Percentiles rank a stretch among this genome's conserved stretches.
Conservation (phyloP, 2,113 vertebrate genomes). For the Sander lucioperca region DNA sequence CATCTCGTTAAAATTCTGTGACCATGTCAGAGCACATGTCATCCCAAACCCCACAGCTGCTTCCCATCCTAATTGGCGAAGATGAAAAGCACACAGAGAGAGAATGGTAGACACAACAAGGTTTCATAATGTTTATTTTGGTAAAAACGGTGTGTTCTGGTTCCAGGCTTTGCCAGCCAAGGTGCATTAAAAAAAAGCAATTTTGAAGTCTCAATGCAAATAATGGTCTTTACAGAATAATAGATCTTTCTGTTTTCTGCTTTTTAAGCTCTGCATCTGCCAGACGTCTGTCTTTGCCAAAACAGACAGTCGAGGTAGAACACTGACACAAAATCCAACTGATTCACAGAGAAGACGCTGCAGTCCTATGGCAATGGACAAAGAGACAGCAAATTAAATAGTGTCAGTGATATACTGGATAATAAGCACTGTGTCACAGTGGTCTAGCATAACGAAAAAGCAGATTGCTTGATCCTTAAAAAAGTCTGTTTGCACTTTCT, state of each 20-base stretch:
- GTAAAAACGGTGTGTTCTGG: conserved; percentile 30
- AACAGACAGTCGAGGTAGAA: conserved; percentile 12
- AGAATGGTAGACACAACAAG: conserved; percentile 39
- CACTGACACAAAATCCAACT: conserved; percentile 32
- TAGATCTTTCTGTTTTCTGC: conserved; percentile 25
- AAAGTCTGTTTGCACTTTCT: conserved; percentile 25
- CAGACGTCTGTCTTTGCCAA: conserved; percentile 26
- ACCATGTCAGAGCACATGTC: conserved; percentile 50
- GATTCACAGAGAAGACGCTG: conserved; percentile 16
- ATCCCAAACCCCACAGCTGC: conserved; percentile 44
- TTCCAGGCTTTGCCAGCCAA: conserved; percentile 14
- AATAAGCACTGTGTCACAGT: conserved; percentile 42
- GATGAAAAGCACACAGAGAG: conserved; percentile 50
- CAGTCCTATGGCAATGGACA: conserved; percentile 4
- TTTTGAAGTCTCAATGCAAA: conserved; percentile 54
- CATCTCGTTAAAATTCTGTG: conserved; percentile 59
- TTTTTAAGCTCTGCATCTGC: conserved; percentile 52
- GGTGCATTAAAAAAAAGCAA: conserved; percentile 47
- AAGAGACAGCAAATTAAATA: conserved; percentile 42
- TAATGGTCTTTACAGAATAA: conserved; percentile 51
- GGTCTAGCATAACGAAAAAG: conserved; percentile 5
- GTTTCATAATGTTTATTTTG: conserved; percentile 60
- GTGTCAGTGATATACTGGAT: conserved; percentile 39
- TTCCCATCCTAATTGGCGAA: conserved; percentile 50
- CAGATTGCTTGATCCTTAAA: conserved; percentile 19